Conservation (phyloP, 2,888 invertebrate species). For the Orthosia incerta region DNA sequence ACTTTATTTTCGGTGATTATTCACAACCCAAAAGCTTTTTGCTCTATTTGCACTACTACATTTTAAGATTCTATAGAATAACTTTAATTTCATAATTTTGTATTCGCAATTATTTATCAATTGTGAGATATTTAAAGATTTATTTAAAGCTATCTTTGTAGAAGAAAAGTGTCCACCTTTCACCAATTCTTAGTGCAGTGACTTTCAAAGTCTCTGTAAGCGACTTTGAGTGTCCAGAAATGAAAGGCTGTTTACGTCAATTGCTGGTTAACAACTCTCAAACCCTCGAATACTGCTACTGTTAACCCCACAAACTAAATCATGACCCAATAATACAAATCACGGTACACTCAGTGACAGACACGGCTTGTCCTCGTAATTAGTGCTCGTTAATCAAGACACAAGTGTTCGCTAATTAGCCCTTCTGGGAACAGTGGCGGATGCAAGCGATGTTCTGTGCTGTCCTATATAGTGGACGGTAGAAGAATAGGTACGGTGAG, state of each 20-base stretch:
- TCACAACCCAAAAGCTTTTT: neutral
- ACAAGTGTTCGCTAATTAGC: conserved; percentile 79
- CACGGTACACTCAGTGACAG: conserved; percentile 58
- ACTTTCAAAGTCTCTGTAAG: no score
- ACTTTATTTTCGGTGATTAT: neutral
- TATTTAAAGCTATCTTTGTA: no score
- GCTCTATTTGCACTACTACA: neutral
- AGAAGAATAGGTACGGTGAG: neutral
- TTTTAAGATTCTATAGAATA: no score
- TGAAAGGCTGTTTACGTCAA: no score
- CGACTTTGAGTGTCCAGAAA: no score
- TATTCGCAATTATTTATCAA: no score
- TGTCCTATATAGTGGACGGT: conserved; percentile 45
- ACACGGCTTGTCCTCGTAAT: conserved; percentile 73
- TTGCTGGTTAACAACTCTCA: neutral
- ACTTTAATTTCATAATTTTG: no score
- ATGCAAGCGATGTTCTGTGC: conserved; percentile 54
- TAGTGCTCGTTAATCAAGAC: conserved; percentile 80
- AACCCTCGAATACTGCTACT: neutral
- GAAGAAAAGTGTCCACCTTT: no score
- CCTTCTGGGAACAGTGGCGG: conserved; percentile 67
- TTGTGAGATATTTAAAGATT: no score
- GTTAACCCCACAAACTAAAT: conserved; percentile 31
- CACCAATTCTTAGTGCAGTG: no score
- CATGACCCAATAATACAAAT: conserved; percentile 64